phyloP scores from a whole-genome alignment of 2,797 vertebrate genomes.

The Phrynocephalus guinanensis region DNA sequence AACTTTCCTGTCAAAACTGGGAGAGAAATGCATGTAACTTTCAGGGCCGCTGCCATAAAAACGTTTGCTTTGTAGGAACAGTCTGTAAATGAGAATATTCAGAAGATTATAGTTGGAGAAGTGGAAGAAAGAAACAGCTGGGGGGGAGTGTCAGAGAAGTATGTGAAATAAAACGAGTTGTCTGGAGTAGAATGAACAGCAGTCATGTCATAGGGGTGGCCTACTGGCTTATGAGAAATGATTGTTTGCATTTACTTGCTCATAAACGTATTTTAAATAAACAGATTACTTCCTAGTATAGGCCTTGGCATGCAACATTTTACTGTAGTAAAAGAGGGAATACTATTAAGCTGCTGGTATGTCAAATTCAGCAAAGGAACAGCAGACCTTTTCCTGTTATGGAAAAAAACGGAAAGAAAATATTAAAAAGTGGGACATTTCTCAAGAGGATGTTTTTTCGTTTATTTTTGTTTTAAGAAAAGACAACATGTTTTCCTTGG shows the following conservation, averaged over 20 bases:
- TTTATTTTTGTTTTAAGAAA: conserved; percentile 63
- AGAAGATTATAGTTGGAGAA: conserved; percentile 23
- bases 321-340: conserved; percentile 78
- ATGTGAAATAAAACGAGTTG: conserved; percentile 37
- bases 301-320: conserved; percentile 73
- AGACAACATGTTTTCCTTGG: conserved; percentile 70
- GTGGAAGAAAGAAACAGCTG: conserved; percentile 9
- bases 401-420: conserved; percentile 81
- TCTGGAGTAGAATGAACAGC: conserved; percentile 44
- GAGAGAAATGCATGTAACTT: not conserved
- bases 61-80: not conserved
- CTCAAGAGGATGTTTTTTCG: conserved; percentile 79
- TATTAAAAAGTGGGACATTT: conserved; percentile 77
- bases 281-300: conserved; percentile 77
- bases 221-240: conserved; percentile 52
- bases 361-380: conserved; percentile 80
- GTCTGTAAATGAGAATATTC: conserved; percentile 29
- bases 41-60: not conserved
- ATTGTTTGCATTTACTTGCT: conserved; percentile 67
- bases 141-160: conserved; percentile 52
- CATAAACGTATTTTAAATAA: conserved; percentile 75
- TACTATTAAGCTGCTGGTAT: conserved; percentile 78
- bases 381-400: conserved; percentile 82
- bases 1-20: not conserved
- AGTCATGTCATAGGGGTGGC: conserved; percentile 45